Evolutionary conservation across 2,888 invertebrate species (phyloP), one percentile per base, ranked within the genome.

Genomic region (Eutolmus rufibarbis): DNA sequence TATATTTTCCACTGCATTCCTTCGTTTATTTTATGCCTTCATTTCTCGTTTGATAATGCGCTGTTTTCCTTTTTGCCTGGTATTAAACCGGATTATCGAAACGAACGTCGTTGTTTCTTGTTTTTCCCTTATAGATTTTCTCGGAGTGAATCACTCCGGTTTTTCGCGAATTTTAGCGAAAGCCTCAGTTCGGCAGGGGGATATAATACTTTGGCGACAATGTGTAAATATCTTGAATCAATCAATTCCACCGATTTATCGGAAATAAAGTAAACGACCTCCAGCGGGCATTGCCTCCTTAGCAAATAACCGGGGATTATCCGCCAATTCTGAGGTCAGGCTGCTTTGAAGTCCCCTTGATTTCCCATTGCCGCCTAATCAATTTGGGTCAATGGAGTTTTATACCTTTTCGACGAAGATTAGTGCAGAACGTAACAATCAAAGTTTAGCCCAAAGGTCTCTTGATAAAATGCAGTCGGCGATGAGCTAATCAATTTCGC

Each of bases 251-350:
- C 23, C 40, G 46, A 51, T 23, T 79, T 79, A 79, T 79, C 16
- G 51, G 28, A 79, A 31, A 51, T 79, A 79, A 51, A 79, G n/a
- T 51, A 51, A 79, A 79, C 51, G 51, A 79, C 79, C 79, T 79
- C 79, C 31, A 31, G 31, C 16, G 79, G 16, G 56, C 12, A 79
- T 79, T 79, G 51, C 31, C 31, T 46, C 14, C 14, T 51, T 14
- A 23, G 31, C 28, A 23, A 66, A 23, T 43, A n/a, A 78, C 0
- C 34, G 51, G 31, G 31, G 79, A 79, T 79, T 51, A 79, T 79
- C 79, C 56, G 43, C 14, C 8, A 40, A 40, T 40, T 46, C 46
- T 19, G 19, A 28, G 40, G 23, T 23, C 79, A 16, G 14, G 12
- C 19, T 51, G 16, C 23, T 79, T 51, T 28, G 51, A 79, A 14